A percentile compares a stretch with the other conserved stretches of the same genome.
Conservation (phyloP, 2,888 invertebrate species). For the Drosophila leonis region DNA sequence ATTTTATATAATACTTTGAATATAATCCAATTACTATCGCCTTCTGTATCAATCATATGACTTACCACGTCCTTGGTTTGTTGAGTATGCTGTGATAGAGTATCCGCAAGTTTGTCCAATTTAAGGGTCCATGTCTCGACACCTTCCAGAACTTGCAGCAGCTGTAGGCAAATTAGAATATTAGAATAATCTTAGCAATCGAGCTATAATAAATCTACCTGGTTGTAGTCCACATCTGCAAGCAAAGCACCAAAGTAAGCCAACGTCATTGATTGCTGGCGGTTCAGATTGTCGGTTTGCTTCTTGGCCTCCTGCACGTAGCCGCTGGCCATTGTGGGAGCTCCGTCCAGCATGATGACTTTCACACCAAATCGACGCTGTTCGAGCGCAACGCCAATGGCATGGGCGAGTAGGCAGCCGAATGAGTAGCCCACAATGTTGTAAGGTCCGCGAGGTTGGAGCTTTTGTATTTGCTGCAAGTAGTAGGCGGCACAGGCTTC, state of each 20-base stretch:
- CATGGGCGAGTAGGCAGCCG: constrained; percentile 97
- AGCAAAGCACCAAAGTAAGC: constrained; percentile 94
- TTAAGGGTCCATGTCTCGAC: constrained; percentile 85
- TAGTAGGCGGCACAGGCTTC: constrained; percentile 91
- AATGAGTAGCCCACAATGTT: constrained; percentile 97
- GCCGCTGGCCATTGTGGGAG: constrained; percentile 92
- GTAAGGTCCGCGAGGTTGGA: constrained; percentile 94
- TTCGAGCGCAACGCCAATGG: constrained; percentile 96
- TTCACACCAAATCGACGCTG: constrained; percentile 84
- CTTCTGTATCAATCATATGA: background rate
- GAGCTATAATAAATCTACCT: constrained; percentile 86
- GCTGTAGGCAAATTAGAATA: constrained; percentile 40
- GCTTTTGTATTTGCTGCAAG: constrained; percentile 89
- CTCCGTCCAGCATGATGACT: constrained; percentile 94
- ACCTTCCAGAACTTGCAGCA: constrained; percentile 79
- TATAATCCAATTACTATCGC: background rate
- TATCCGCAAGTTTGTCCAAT: constrained; percentile 85
- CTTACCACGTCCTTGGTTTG: constrained; percentile 84
- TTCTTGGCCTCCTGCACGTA: constrained; percentile 89
- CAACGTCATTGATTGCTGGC: constrained; percentile 90
- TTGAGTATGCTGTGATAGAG: constrained; percentile 83
- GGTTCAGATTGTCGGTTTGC: constrained; percentile 86
- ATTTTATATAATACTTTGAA: background rate
- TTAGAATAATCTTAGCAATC: background rate
- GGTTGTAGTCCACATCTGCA: constrained; percentile 90